Evolutionary conservation across 2,797 vertebrate genomes (phyloP).

Genomic region (Distichodus sexfasciatus): DNA sequence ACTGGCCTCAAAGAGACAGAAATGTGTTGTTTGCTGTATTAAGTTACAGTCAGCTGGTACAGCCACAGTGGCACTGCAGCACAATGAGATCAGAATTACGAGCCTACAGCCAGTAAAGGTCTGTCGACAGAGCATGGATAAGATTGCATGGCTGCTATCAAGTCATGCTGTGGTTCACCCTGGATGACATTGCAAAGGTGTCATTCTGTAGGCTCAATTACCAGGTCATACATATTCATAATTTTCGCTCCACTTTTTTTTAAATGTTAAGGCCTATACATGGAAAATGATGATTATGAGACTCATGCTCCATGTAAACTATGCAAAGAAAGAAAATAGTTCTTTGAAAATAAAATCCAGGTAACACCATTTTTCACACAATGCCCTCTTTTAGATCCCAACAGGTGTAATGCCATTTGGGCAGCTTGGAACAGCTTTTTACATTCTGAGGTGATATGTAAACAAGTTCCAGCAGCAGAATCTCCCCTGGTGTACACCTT

Average conservation of each 20-base stretch:
- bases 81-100: conserved; percentile 66
- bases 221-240: conserved; percentile 63
- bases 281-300: too few species aligned
- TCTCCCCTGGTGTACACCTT: conserved; percentile 53
- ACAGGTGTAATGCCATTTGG: background rate
- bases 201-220: conserved; percentile 59
- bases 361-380: background rate
- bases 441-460: too few species aligned
- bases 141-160: conserved; percentile 71
- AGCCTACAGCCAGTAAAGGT: conserved; percentile 53
- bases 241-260: conserved; percentile 37
- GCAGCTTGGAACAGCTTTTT: too few species aligned
- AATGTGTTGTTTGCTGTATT: conserved; percentile 59
- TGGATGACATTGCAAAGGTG: conserved; percentile 65
- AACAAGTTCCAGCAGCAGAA: conserved; percentile 17
- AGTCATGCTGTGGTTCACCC: conserved; percentile 64
- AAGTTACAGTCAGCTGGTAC: conserved; percentile 71
- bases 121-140: conserved; percentile 62
- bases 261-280: conserved; percentile 5
- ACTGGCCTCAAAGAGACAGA: conserved; percentile 47
- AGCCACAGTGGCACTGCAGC: conserved; percentile 62
- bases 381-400: background rate
- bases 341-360: background rate
- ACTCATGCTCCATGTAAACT: background rate
- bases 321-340: background rate